Evolutionary conservation across 2,888 invertebrate species (phyloP).

Genomic region (Mycalesis mineus): DNA sequence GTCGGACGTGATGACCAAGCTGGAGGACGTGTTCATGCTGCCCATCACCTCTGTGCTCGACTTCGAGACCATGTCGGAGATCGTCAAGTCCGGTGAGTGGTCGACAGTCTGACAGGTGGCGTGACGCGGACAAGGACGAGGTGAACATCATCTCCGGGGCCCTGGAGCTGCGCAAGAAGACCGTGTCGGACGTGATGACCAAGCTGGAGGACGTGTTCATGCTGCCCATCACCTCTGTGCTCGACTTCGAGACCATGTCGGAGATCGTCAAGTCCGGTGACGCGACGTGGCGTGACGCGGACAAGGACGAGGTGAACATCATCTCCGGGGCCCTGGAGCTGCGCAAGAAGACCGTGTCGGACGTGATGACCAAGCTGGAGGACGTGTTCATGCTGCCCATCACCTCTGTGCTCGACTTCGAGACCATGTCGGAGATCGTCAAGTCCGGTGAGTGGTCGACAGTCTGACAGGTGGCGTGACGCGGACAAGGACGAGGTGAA

Average conservation of each 20-base stretch:
- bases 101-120: neutral
- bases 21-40: slow-evolving; percentile 98
- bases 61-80: slow-evolving; percentile 97
- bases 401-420: slow-evolving; percentile 93
- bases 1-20: slow-evolving; percentile 95
- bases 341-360: slow-evolving; percentile 93
- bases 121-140: too few species aligned
- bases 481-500: slow-evolving; percentile 96
- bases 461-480: slow-evolving; percentile 92
- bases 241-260: slow-evolving; percentile 98
- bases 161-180: too few species aligned
- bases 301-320: slow-evolving; percentile 81
- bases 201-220: slow-evolving; percentile 97
- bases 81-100: slow-evolving; percentile 90
- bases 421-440: slow-evolving; percentile 97
- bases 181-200: slow-evolving; percentile 64
- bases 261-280: slow-evolving; percentile 95
- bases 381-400: slow-evolving; percentile 98
- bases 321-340: slow-evolving; percentile 91
- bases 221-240: slow-evolving; percentile 90
- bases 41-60: slow-evolving; percentile 92
- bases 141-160: too few species aligned
- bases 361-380: slow-evolving; percentile 97
- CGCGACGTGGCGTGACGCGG: too few species aligned
- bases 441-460: slow-evolving; percentile 84